Evolutionary conservation across 1,140 invertebrate species (phyloP), one percentile per base, ranked within the genome.

Genomic region (Bombus superbus): DNA sequence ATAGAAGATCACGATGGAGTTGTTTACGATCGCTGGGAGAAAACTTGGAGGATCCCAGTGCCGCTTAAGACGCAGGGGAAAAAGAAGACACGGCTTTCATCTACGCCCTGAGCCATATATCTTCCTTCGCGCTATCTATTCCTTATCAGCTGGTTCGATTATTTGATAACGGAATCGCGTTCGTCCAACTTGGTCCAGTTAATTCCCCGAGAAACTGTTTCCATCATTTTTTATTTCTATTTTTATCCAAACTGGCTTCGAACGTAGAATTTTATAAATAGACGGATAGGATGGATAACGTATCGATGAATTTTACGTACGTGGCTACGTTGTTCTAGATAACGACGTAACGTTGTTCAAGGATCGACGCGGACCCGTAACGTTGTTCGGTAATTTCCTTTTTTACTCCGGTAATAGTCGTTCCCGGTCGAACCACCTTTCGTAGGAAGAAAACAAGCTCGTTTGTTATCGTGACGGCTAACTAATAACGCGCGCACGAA

Each of bases 11-110:
- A 22, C 71, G 69, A 75, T 85, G 69, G 44, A 75, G 79, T 81
- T 85, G 79, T 85, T 85, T 85, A 85, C 78, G 71, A n/a, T 57
- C 71, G 42, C 25, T 32, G 42, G n/a, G 75, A 85, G 38, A 64
- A 79, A 81, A 81, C 69, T 68, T 18, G 59, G 40, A 47, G 32
- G 84, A 74, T 85, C 69, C 59, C n/a, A 15, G 77, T 2, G 35
- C 15, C 69, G 53, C 32, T 72, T 35, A 18, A 62, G 32, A n/a
- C 38, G 4, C 8, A 47, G 28, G 40, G 28, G 1, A 8, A 3
- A 47, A n/a, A 64, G 18, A 28, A 32, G 57, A 71, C 10, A 35
- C 18, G 22, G 22, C 2, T 57, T 72, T 64, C 59, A 71, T 81
- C 78, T 40, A 8, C 2, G 25, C 11, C 42, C 78, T 40, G 4